These are phyloP conservation scores for Eubasilissa splendida DNA, from an alignment of 2,888 invertebrate species.

Conservation along the genomic window DNA sequence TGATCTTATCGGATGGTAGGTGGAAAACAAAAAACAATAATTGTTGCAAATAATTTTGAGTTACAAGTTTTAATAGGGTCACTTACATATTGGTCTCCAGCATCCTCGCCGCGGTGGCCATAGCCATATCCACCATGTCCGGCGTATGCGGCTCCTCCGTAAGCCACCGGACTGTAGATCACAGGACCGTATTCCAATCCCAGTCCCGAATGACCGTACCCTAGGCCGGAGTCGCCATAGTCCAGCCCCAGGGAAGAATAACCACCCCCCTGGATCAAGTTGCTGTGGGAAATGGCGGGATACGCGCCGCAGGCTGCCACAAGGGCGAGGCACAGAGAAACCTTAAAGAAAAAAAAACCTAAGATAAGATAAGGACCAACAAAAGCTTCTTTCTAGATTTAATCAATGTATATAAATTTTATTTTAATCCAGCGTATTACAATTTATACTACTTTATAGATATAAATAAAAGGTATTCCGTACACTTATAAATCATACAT, in stretches of 20 bases:
- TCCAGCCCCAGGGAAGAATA: neutral
- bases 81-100: neutral
- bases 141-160: neutral
- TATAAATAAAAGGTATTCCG: no score
- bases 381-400: no score
- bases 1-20: no score
- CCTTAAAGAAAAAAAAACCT: neutral
- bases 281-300: constrained; percentile 50
- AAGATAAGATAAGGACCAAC: no score
- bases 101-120: neutral
- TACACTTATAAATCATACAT: no score
- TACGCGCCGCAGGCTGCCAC: constrained; percentile 35
- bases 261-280: constrained; percentile 34
- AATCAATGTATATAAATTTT: no score
- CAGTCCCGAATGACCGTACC: constrained; percentile 23
- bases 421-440: no score
- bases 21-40: no score
- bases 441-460: no score
- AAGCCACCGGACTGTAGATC: neutral
- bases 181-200: constrained; percentile 31
- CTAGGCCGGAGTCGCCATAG: neutral
- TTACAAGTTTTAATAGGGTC: no score
- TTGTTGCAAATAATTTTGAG: no score
- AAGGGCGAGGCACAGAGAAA: constrained; percentile 17
- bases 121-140: constrained; percentile 13